Percentiles rank a stretch among this genome's conserved stretches.
Conservation (phyloP, 2,797 vertebrate species). For the Poecilia picta region DNA sequence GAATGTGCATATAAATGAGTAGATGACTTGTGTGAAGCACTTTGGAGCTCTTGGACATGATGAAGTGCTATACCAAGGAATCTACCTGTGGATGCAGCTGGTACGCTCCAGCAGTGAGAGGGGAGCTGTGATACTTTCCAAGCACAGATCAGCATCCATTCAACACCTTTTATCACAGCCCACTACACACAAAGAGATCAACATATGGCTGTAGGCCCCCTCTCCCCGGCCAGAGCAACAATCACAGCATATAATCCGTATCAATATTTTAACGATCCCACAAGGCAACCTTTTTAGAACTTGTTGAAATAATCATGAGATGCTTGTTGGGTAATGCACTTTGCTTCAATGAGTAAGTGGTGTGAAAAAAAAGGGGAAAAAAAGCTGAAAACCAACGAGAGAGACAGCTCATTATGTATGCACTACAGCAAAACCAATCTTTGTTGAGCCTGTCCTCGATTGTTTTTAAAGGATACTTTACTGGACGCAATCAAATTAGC, state of each 20-base stretch:
- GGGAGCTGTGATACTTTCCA: slow-evolving; percentile 53
- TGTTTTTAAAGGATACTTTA: slow-evolving; percentile 82
- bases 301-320: slow-evolving; percentile 79
- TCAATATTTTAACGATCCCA: slow-evolving; percentile 74
- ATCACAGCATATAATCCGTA: slow-evolving; percentile 69
- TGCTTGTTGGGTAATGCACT: slow-evolving; percentile 74
- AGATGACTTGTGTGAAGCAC: background rate
- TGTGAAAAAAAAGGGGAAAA: slow-evolving; percentile 37
- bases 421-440: slow-evolving; percentile 77
- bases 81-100: slow-evolving; percentile 45
- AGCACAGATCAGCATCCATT: slow-evolving; percentile 63
- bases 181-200: slow-evolving; percentile 55
- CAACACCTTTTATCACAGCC: slow-evolving; percentile 63
- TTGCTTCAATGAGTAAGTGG: slow-evolving; percentile 62
- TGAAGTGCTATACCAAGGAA: slow-evolving; percentile 7
- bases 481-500: slow-evolving; percentile 81
- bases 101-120: slow-evolving; percentile 39
- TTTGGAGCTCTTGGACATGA: background rate
- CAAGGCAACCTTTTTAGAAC: slow-evolving; percentile 67
- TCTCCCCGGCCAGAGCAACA: slow-evolving; percentile 58
- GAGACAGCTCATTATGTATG: slow-evolving; percentile 75
- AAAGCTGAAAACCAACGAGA: slow-evolving; percentile 33
- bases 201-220: slow-evolving; percentile 60
- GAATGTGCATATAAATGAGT: background rate
- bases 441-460: slow-evolving; percentile 72